Base-by-base conservation (phyloP, 92 coral and sea anemone genomes). In the Actinernus sp. region DNA sequence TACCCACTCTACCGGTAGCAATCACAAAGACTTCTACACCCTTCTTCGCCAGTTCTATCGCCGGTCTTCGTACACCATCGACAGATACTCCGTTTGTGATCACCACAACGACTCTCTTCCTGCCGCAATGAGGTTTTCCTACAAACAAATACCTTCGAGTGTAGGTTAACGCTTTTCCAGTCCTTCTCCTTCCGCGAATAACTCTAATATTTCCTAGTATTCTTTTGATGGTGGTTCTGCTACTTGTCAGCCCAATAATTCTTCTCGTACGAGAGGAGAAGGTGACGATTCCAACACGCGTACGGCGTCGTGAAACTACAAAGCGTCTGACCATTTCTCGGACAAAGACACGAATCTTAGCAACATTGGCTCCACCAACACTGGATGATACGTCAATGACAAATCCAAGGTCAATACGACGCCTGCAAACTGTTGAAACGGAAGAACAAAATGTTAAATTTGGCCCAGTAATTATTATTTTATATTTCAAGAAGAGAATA, bases 351-450 rank as follows among this genome's bases (percentile, higher is more conserved):
- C 66, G 49, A 4, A 82, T 66, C 8, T 74, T 68, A 2, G 21
- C 44, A 19, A 84, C 73, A 31, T 77, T 73, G 2, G 38, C 27
- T 23, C 33, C 26, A 19, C 63, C 63, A 25, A 88, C 74, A 47
- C 86, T 65, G 8, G 81, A 82, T 5, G 93, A 88, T 16, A 88
- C 89, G 31, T 88, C 93, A 44, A 88, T 54, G 33, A 88, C 52
- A 66, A 88, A 76, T 30, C 73, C 79, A 23, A 88, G 56, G 2
- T 88, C 93, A 14, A 88, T 51, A 1, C 69, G 81, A 26, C 65
- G 75, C 38, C 33, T 34, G 43, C 87, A 81, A 10, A 71, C 87
- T 81, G 26, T 5, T 29, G 23, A 41, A 31, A n/a, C n/a, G n/a
- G n/a, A n/a, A n/a, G n/a, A n/a, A n/a, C n/a, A 37, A 37, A 8